Evolutionary conservation across 30 jellyfish, hydroid and myxozoan genomes (phyloP).

Genomic region (Clytia hemisphaerica): DNA sequence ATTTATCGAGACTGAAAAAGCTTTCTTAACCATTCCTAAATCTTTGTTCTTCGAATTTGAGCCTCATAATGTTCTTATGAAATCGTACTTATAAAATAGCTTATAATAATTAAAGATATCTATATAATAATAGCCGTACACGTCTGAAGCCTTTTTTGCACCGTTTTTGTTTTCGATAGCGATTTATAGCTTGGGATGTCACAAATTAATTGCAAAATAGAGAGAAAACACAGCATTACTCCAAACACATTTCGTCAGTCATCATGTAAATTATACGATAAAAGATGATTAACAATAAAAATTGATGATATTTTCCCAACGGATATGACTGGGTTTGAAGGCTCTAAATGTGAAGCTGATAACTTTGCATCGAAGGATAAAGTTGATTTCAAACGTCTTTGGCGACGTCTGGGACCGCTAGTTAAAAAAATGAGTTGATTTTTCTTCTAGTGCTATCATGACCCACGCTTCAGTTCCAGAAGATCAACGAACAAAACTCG

Average conservation of each 20-base stretch:
- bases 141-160: no score
- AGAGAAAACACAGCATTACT: neutral
- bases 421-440: neutral
- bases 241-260: no score
- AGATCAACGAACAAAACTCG: slow-evolving; percentile 84
- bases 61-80: no score
- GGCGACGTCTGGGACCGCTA: no score
- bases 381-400: neutral
- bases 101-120: no score
- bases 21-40: no score
- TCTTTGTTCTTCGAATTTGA: no score
- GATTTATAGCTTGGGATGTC: neutral
- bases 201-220: neutral
- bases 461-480: slow-evolving; percentile 98
- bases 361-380: neutral
- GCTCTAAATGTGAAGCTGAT: neutral
- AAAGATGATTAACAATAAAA: neutral
- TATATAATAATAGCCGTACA: no score
- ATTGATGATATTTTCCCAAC: neutral
- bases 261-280: no score
- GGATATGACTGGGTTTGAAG: neutral
- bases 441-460: slow-evolving; percentile 76
- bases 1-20: no score
- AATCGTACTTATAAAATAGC: no score
- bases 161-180: no score